Base-by-base conservation (phyloP, 1,140 invertebrate genomes). In the Schlechtendalia chinensis region DNA sequence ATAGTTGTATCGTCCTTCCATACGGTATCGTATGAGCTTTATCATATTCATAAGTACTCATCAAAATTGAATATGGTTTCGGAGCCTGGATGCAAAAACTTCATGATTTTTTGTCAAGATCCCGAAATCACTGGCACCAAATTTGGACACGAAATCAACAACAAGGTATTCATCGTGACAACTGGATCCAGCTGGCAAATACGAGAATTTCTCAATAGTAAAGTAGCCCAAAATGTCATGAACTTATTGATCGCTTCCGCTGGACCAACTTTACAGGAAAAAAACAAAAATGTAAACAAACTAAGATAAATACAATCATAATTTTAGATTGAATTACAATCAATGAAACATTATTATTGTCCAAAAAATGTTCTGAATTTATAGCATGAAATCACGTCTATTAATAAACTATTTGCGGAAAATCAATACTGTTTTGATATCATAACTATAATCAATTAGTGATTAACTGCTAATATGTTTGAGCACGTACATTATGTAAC, bases 101-200 rank as follows among this genome's bases (percentile, higher is more conserved):
- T 63, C 29, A 50, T 79, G 1, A 79, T 79, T 17, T 79, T 79
- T 24, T 79, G 75, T 29, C 75, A 63, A 27, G 58, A 79, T 79
- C 75, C 56, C 47, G 75, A 79, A 27, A 27, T 61, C 6, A 29
- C 45, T 27, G 75, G 1, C 19, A 17, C 58, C 24, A 79, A 63
- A 14, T 79, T 79, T 63, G 75, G 75, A 1, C 22, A 63, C n/a
- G 29, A 1, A 1, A 14, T 79, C 45, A 8, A 79, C 1, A 63
- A 16, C 17, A 63, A 11, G 47, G 58, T 79, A 50, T 79, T 79
- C 11, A 59, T 79, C 6, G 75, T 79, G 32, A 63, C 75, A 27
- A 19, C 45, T 61, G 75, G 16, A 19, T 79, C 75, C 16, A 63
- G 45, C 10, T 79, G 75, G 75, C 75, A 79, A 27, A 79, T 79